phyloP scores from a whole-genome alignment of 2,888 invertebrate species.

The Heliothis peltigera region DNA sequence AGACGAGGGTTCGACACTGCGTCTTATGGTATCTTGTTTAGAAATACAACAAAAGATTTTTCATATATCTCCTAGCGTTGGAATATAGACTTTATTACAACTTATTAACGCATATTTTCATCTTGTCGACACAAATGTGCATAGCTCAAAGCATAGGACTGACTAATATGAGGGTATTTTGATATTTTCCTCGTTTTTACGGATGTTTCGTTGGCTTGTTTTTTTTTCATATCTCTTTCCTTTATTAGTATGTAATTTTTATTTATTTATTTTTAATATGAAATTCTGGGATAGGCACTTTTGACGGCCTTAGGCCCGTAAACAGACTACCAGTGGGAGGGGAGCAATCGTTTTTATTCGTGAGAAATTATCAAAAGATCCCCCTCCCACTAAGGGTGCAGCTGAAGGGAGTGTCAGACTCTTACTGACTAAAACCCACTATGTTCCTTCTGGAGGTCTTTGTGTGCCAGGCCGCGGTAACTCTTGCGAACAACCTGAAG shows the following conservation, averaged over 20 bases:
- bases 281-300: no score
- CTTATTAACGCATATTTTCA: constrained; percentile 25
- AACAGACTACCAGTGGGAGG: no score
- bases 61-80: constrained; percentile 11
- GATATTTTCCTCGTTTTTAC: background rate
- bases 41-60: constrained; percentile 23
- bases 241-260: background rate
- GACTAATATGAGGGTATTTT: background rate
- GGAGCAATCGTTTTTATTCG: no score
- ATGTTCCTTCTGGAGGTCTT: no score
- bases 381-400: no score
- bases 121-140: constrained; percentile 21
- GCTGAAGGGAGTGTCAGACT: no score
- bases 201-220: background rate
- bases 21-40: constrained; percentile 27
- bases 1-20: constrained; percentile 44
- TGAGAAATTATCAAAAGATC: no score
- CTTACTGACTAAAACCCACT: no score
- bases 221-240: background rate
- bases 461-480: no score
- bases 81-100: background rate
- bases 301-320: no score
- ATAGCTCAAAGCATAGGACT: constrained; percentile 13
- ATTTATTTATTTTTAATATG: background rate
- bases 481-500: no score